A percentile compares a stretch with the other conserved stretches of the same genome.
phyloP scores from a whole-genome alignment of 2,113 vertebrate species.

The Stigmatopora nigra region DNA sequence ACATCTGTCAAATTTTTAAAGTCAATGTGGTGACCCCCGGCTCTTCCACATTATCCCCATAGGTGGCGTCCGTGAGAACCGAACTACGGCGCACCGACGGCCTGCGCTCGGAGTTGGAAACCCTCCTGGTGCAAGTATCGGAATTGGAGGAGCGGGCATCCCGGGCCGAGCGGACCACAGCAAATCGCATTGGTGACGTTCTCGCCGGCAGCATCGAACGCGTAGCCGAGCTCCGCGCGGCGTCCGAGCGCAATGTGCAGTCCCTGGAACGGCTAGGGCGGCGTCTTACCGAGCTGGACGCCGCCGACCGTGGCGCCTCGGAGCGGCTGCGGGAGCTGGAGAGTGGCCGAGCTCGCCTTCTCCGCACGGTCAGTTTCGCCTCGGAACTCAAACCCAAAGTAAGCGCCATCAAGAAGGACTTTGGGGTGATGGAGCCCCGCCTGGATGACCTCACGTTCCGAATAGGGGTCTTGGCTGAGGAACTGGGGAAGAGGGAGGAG shows the following conservation, averaged over 20 bases:
- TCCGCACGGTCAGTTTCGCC: conserved; percentile 80
- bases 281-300: conserved; percentile 70
- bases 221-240: conserved; percentile 69
- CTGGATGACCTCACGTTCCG: conserved; percentile 80
- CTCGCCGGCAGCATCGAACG: conserved; percentile 82
- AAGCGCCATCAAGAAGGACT: conserved; percentile 77
- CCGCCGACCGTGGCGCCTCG: conserved; percentile 60
- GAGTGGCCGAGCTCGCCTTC: conserved; percentile 77
- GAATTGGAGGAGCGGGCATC: conserved; percentile 73
- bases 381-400: conserved; percentile 88
- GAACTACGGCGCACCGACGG: conserved; percentile 88
- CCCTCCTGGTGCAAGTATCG: conserved; percentile 69
- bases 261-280: conserved; percentile 66
- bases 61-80: conserved; percentile 79
- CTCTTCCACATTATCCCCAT: conserved; percentile 20
- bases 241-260: conserved; percentile 71
- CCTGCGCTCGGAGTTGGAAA: conserved; percentile 73
- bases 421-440: conserved; percentile 73
- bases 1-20: too few relatives aligned
- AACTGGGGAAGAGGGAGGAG: conserved; percentile 69
- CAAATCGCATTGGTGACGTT: conserved; percentile 78
- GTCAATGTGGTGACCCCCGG: too few relatives aligned
- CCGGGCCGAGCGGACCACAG: conserved; percentile 72
- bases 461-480: conserved; percentile 80
- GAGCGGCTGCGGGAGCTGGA: conserved; percentile 77